Base-by-base conservation (phyloP, 2,113 vertebrate genomes). In the Xyliphius kryptos region DNA sequence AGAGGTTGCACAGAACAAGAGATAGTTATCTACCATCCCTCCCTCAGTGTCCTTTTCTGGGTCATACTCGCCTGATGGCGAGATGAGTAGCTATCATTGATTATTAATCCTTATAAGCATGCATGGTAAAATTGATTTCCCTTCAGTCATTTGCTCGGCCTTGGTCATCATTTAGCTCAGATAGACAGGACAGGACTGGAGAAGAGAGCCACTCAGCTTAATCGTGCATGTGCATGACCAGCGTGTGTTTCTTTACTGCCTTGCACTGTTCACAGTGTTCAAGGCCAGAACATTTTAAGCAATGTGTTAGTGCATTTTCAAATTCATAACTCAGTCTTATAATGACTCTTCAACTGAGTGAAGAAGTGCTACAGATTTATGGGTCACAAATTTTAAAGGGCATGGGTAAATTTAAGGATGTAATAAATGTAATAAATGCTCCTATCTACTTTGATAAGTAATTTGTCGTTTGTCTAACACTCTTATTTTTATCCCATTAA, bases 31-130 rank as follows among this genome's bases (percentile, higher is more conserved):
- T 69, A 47, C 71, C 68, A 74, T 61, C 71, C 55, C 15, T 62
- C 11, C 36, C 47, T 63, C 62, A 43, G 37, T 60, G 68, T 73
- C 62, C 59, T 77, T 75, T 75, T 73, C 68, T 77, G 70, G 73
- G 70, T 73, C 76, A 71, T 15, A 48, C 52, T 63, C 63, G 15
- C 69, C 62, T 38, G 38, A 32, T 16, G 46, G 17, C 21, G 46
- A 69, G 71, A 75, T 69, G 60, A 71, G 62, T 41, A 51, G 21
- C 56, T 66, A 64, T 66, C 70, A 37, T n/a, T 61, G 58, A 65
- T 78, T 71, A 75, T 75, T 71, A 64, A 71, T 78, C 66, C 69
- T 74, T 56, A 63, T 53, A 58, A 64, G 36, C 56, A 55, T 65
- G 55, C 57, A n/a, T 5, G 6, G 26, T 41, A 52, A 48, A 57